Evolutionary conservation across 2,113 vertebrate species (phyloP).

Genomic region (Leptosomus discolor): DNA sequence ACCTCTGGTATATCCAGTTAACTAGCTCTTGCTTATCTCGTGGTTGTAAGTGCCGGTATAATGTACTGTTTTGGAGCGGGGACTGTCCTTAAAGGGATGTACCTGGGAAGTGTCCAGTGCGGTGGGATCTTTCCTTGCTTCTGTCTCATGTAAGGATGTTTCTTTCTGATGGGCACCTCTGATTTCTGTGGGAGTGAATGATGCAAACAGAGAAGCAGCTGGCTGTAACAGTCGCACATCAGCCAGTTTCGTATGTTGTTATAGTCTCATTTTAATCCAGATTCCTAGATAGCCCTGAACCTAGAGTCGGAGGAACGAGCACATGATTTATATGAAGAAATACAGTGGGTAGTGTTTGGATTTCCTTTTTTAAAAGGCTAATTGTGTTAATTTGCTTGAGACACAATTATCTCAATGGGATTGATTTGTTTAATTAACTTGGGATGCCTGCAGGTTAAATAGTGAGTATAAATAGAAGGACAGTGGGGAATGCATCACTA

Average conservation of each 20-base stretch:
- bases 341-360: not conserved
- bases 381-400: slow-evolving; percentile 69
- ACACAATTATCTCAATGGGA: slow-evolving; percentile 64
- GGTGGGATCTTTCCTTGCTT: not conserved
- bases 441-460: slow-evolving; percentile 64
- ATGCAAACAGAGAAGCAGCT: not conserved
- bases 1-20: not conserved
- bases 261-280: not conserved
- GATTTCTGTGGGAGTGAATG: not conserved
- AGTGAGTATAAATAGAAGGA: slow-evolving; percentile 65
- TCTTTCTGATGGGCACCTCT: not conserved
- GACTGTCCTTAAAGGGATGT: not conserved
- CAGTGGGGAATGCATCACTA: slow-evolving; percentile 56
- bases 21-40: not conserved
- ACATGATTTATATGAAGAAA: not conserved
- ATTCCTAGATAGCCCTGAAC: slow-evolving; percentile 26
- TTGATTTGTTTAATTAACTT: slow-evolving; percentile 68
- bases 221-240: not conserved
- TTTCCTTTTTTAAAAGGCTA: slow-evolving; percentile 54
- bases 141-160: not conserved
- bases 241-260: not conserved
- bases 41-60: not conserved
- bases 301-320: not conserved
- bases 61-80: not conserved
- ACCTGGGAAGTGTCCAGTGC: not conserved